Evolutionary conservation across 2,113 vertebrate genomes (phyloP).

Genomic region (Potamarius usumacintae): DNA sequence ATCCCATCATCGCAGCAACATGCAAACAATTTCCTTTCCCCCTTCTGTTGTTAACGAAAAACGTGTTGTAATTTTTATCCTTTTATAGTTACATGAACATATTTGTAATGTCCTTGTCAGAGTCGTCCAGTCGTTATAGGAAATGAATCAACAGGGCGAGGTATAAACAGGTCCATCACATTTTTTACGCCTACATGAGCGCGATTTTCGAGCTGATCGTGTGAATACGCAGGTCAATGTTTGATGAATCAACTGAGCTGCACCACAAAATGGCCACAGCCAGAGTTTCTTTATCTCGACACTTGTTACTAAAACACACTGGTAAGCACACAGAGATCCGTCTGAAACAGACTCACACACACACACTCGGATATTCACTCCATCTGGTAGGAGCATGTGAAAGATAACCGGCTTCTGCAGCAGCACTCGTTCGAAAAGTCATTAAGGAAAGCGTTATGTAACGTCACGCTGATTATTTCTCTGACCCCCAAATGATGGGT

Average conservation of each 20-base stretch:
- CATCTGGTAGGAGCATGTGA: not conserved
- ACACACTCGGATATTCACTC: not conserved
- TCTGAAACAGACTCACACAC: not conserved
- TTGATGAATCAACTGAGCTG: conserved; percentile 59
- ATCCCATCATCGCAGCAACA: too few species aligned
- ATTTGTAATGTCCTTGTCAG: too few species aligned
- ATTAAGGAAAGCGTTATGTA: conserved; percentile 18
- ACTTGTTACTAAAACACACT: conserved; percentile 31
- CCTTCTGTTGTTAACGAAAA: too few species aligned
- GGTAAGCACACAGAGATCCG: not conserved
- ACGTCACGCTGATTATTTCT: conserved; percentile 21
- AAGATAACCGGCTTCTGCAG: not conserved
- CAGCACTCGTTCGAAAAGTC: conserved; percentile 21
- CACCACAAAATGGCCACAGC: conserved; percentile 53
- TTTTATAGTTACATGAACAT: too few species aligned
- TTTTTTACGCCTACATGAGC: not conserved
- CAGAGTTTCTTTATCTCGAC: conserved; percentile 28
- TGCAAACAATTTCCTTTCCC: too few species aligned
- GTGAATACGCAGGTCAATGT: conserved; percentile 47
- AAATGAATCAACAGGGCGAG: too few species aligned
- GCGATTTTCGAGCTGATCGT: conserved; percentile 55
- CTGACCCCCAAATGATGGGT: conserved; percentile 12
- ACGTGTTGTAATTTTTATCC: too few species aligned
- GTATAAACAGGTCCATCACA: not conserved
- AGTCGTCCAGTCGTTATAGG: too few species aligned